Conservation (phyloP, 35 echinoderm and acorn worm genomes). For the Anneissia japonica region DNA sequence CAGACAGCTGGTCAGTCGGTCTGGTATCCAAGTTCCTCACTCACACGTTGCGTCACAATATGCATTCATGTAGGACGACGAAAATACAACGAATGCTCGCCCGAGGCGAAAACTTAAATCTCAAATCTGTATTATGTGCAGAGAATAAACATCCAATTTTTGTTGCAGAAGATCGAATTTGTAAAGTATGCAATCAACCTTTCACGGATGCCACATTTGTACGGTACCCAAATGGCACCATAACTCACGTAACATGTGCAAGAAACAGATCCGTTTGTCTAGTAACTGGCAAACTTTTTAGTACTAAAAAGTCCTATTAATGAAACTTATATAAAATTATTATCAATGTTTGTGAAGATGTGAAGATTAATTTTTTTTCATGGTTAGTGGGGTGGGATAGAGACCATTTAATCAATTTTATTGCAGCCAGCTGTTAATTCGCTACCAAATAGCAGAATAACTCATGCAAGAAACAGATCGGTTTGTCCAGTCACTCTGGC, state of each 20-base stretch:
- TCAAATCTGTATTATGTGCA: constrained; percentile 33
- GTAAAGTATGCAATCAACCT: constrained; percentile 70
- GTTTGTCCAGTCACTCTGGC: constrained; percentile 87
- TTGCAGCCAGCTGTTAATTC: constrained; percentile 87
- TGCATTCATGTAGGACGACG: constrained; percentile 55
- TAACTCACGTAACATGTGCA: constrained; percentile 83
- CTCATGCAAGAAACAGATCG: constrained; percentile 86
- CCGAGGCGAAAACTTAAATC: constrained; percentile 73
- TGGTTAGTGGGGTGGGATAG: too few relatives aligned
- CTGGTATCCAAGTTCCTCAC: constrained; percentile 75
- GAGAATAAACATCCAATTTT: constrained; percentile 54
- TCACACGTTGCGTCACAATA: constrained; percentile 62
- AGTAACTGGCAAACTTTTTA: constrained; percentile 77
- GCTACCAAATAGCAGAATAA: constrained; percentile 82
- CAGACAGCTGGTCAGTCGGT: constrained; percentile 88
- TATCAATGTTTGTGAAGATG: too few relatives aligned
- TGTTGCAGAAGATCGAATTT: constrained; percentile 52
- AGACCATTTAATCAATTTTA: too few relatives aligned
- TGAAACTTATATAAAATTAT: too few relatives aligned
- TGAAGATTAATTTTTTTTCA: too few relatives aligned
- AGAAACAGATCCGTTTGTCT: constrained; percentile 94
- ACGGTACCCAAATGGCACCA: constrained; percentile 85
- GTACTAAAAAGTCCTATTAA: constrained; percentile 36
- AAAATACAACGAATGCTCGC: constrained; percentile 67
- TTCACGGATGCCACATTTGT: constrained; percentile 80